A percentile compares a stretch with the other conserved stretches of the same genome.
phyloP scores from a whole-genome alignment of 1,140 invertebrate species.

The Mycetomoellerius zeteki region DNA sequence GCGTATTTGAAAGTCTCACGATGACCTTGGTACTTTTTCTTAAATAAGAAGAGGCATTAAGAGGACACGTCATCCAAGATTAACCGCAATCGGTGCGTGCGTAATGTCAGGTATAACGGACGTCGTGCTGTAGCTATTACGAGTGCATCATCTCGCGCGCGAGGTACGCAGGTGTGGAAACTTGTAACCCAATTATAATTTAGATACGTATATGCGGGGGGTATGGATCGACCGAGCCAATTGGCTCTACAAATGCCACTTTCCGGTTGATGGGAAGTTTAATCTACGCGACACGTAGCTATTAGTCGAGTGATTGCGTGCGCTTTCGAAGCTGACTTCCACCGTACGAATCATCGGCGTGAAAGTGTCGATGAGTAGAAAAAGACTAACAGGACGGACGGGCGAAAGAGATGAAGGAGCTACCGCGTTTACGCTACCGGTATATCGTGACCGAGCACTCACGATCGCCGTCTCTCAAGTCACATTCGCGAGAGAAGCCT shows the following conservation, averaged over 20 bases:
- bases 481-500: neutral
- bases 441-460: slow-evolving; percentile 1
- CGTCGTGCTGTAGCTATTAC: neutral
- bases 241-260: slow-evolving; percentile 18
- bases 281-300: slow-evolving; percentile 40
- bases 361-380: slow-evolving; percentile 56
- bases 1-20: slow-evolving; percentile 26
- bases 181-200: slow-evolving; percentile 28
- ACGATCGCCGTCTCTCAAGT: slow-evolving; percentile 22
- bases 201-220: neutral
- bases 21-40: neutral
- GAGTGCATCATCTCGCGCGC: neutral
- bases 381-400: slow-evolving; percentile 13
- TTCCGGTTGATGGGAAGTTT: neutral
- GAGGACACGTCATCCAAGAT: neutral
- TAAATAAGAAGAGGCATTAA: neutral
- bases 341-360: slow-evolving; percentile 37
- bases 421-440: slow-evolving; percentile 27
- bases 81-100: slow-evolving; percentile 6
- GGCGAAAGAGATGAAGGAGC: slow-evolving; percentile 20
- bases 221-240: neutral
- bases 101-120: neutral
- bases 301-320: slow-evolving; percentile 63
- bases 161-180: slow-evolving; percentile 10
- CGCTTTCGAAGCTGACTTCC: slow-evolving; percentile 9